These are phyloP conservation scores for Nycteola revayana DNA, from an alignment of 2,888 invertebrate genomes.

Conservation along the genomic window DNA sequence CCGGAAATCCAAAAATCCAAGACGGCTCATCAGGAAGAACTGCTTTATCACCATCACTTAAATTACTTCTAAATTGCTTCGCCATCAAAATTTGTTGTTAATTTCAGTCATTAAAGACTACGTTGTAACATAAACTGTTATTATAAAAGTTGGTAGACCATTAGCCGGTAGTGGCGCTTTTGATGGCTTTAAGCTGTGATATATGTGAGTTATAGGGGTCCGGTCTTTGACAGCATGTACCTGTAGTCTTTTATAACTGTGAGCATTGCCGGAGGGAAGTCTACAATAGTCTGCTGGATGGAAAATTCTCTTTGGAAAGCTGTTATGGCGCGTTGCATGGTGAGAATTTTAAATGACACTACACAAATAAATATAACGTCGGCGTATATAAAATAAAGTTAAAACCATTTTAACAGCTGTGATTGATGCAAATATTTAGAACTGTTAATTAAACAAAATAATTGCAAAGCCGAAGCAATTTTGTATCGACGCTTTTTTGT, in stretches of 20 bases:
- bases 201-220: conserved; percentile 20
- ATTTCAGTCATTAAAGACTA: conserved; percentile 36
- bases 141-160: conserved; percentile 42
- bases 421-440: too few relatives aligned
- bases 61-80: conserved; percentile 36
- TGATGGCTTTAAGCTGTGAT: conserved; percentile 37
- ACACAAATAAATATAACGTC: too few relatives aligned
- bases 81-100: conserved; percentile 37
- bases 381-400: too few relatives aligned
- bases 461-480: too few relatives aligned
- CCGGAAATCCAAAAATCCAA: conserved; percentile 2
- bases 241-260: conserved; percentile 22
- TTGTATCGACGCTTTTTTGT: too few relatives aligned
- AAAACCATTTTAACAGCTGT: too few relatives aligned
- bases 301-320: conserved; percentile 14
- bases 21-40: conserved; percentile 15
- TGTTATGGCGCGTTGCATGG: conserved; percentile 2
- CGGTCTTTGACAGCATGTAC: conserved; percentile 27
- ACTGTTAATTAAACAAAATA: too few relatives aligned
- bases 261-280: conserved; percentile 13
- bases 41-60: conserved; percentile 23
- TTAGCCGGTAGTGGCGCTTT: conserved; percentile 32
- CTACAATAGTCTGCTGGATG: conserved; percentile 17
- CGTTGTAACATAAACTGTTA: conserved; percentile 42
- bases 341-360: too few relatives aligned